Percentiles rank a stretch among this genome's conserved stretches.
phyloP scores from a whole-genome alignment of 2,888 invertebrate species.

The Craniophora ligustri region DNA sequence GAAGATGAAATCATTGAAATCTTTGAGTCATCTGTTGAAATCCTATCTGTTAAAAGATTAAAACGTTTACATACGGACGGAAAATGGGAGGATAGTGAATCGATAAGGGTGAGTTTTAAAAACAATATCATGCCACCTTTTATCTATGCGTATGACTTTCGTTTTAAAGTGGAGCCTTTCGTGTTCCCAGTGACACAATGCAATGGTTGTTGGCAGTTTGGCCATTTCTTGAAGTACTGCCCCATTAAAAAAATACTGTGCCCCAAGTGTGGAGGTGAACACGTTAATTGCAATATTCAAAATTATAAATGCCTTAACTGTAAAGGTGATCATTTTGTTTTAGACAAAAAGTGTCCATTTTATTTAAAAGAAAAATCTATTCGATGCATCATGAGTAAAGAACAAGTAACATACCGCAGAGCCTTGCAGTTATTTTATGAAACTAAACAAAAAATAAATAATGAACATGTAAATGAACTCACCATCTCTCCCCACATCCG shows the following conservation, averaged over 20 bases:
- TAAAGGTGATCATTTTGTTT: constrained; percentile 4
- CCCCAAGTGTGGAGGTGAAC: constrained; percentile 10
- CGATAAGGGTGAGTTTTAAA: constrained; percentile 19
- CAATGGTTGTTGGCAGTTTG: constrained; percentile 22
- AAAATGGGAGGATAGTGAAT: constrained; percentile 24
- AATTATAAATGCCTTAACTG: neutral
- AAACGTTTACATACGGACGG: constrained; percentile 14
- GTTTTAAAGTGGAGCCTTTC: constrained; percentile 19
- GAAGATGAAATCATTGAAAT: constrained; percentile 22
- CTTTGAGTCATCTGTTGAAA: neutral
- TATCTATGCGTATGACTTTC: constrained; percentile 17
- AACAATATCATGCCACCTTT: constrained; percentile 10
- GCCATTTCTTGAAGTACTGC: constrained; percentile 16
- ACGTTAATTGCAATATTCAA: neutral
- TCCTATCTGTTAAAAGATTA: constrained; percentile 22
- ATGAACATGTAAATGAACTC: too few species aligned
- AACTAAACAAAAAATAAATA: neutral
- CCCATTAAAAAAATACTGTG: constrained; percentile 14
- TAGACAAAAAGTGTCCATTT: constrained; percentile 9
- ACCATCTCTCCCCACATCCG: too few species aligned
- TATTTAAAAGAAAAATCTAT: constrained; percentile 10
- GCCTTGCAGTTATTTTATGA: constrained; percentile 1
- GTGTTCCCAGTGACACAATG: constrained; percentile 33
- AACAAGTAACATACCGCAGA: constrained; percentile 3
- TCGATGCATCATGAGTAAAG: constrained; percentile 3